These are phyloP conservation scores for Calameuta pallipes DNA, from an alignment of 2,888 invertebrate species.

Conservation along the genomic window DNA sequence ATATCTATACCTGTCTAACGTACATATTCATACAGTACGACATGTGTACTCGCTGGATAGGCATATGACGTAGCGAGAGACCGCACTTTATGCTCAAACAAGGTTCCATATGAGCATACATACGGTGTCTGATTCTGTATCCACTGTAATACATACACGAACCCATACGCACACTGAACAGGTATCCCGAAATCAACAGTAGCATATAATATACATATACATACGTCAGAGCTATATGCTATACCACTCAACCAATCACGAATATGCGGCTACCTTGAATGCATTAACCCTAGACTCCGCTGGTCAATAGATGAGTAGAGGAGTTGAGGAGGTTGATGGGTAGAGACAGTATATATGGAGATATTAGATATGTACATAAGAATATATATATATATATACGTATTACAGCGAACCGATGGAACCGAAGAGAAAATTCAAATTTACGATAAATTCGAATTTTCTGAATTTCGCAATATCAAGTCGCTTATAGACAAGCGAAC, in stretches of 20 bases:
- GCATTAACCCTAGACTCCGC: slow-evolving; percentile 4
- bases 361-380: too few species aligned
- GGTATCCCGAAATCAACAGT: neutral
- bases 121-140: neutral
- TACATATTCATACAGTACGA: neutral
- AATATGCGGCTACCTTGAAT: slow-evolving; percentile 6
- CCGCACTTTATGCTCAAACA: slow-evolving; percentile 29
- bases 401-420: neutral
- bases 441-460: neutral
- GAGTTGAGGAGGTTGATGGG: neutral
- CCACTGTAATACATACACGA: neutral
- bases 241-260: neutral
- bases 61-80: slow-evolving; percentile 19
- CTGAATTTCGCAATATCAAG: too few species aligned
- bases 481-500: too few species aligned
- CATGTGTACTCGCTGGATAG: neutral
- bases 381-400: too few species aligned
- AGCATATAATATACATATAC: neutral
- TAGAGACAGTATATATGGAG: too few species aligned
- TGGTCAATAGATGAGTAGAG: neutral
- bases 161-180: neutral
- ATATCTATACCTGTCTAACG: neutral
- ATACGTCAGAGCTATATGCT: neutral
- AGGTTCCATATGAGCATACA: neutral
- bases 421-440: neutral